A percentile compares a stretch with the other conserved stretches of the same genome.
These are phyloP conservation scores for Ptilodon capucinus DNA, from an alignment of 2,888 invertebrate species.

Conservation along the genomic window DNA sequence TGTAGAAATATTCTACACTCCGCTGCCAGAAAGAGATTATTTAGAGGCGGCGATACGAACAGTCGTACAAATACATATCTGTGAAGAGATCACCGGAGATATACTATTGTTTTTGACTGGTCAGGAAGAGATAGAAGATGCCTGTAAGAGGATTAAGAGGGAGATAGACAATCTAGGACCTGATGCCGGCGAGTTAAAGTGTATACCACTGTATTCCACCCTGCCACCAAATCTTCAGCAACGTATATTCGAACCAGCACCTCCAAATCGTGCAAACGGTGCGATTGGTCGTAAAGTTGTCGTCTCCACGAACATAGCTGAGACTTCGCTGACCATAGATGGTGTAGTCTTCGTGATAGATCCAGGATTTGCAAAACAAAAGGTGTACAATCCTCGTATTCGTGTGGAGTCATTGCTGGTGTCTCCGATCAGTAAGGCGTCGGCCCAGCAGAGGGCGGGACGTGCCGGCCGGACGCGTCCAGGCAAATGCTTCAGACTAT, in stretches of 20 bases:
- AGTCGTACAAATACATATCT: constrained; percentile 97
- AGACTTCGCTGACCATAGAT: constrained; percentile 99
- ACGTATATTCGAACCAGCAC: constrained; percentile 98
- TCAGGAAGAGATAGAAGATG: constrained; percentile 98
- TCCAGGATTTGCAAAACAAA: constrained; percentile 99
- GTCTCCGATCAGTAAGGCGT: constrained; percentile 99
- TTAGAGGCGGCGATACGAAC: constrained; percentile 99
- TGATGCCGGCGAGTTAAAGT: constrained; percentile 98
- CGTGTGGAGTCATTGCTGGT: constrained; percentile 98
- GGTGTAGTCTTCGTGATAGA: constrained; percentile 99
- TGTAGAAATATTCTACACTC: constrained; percentile 96
- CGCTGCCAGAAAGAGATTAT: constrained; percentile 98
- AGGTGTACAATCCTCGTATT: constrained; percentile 92
- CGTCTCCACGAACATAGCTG: constrained; percentile 99
- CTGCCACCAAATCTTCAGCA: constrained; percentile 98
- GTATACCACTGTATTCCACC: constrained; percentile 99
- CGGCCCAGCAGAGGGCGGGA: constrained; percentile 98
- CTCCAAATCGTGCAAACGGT: constrained; percentile 94
- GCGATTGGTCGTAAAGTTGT: constrained; percentile 96
- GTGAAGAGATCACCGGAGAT: constrained; percentile 96
- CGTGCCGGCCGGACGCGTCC: constrained; percentile 99
- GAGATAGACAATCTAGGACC: constrained; percentile 97
- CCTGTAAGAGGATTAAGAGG: constrained; percentile 97
- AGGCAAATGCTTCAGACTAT: constrained; percentile 98
- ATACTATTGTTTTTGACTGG: constrained; percentile 92